Conservation (phyloP, 2,797 vertebrate species). For the Fistularia tabacaria region DNA sequence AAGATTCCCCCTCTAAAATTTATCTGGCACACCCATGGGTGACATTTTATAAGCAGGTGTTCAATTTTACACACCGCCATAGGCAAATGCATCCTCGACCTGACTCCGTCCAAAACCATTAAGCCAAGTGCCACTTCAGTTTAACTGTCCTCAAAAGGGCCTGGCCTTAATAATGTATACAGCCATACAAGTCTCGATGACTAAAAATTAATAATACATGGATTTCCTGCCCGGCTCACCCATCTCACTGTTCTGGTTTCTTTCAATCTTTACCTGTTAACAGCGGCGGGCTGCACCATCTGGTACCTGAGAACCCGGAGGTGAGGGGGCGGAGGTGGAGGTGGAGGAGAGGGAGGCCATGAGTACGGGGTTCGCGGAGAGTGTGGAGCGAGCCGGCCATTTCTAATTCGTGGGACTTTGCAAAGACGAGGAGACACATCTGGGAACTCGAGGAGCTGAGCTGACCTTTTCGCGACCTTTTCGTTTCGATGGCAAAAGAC, state of each 20-base stretch:
- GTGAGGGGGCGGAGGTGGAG: not conserved
- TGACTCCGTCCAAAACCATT: conserved; percentile 56
- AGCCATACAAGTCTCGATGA: conserved; percentile 66
- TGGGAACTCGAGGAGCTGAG: conserved; percentile 20
- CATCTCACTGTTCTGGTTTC: conserved; percentile 40
- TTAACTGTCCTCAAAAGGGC: conserved; percentile 57
- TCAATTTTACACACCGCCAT: conserved; percentile 34
- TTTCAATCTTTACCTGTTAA: conserved; percentile 47
- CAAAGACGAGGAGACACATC: conserved; percentile 5
- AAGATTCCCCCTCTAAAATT: too few relatives aligned
- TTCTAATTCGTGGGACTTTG: conserved; percentile 25
- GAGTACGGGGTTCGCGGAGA: conserved; percentile 32
- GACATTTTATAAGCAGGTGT: conserved; percentile 37
- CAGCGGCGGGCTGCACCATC: conserved; percentile 49
- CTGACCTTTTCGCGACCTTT: conserved; percentile 63
- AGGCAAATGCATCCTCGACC: conserved; percentile 38
- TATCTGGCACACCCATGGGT: too few relatives aligned
- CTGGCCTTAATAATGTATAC: conserved; percentile 69
- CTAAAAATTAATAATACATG: conserved; percentile 72
- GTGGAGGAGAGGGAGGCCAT: not conserved
- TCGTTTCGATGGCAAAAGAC: conserved; percentile 32
- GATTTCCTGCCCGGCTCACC: conserved; percentile 37
- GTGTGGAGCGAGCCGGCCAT: conserved; percentile 18
- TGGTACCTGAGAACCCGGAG: conserved; percentile 27
- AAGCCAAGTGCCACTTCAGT: conserved; percentile 59